These are phyloP conservation scores for Sturnira hondurensis DNA, from an alignment of 2,113 vertebrate species.

Conservation along the genomic window DNA sequence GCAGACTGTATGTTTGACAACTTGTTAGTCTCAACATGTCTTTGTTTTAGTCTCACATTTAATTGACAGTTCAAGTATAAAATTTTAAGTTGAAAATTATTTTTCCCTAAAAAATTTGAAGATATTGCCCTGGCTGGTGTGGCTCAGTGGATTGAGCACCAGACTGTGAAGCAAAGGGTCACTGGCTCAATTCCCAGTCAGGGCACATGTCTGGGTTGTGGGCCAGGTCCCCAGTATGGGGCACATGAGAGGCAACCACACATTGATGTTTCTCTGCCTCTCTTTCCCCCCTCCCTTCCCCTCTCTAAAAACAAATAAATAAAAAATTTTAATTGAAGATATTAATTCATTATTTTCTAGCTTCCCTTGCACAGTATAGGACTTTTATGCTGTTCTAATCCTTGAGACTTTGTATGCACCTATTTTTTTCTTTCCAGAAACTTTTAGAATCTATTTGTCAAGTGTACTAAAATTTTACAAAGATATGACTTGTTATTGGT, in stretches of 20 bases:
- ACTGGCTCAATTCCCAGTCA: too few relatives aligned
- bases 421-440: not conserved
- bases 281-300: too few relatives aligned
- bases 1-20: not conserved
- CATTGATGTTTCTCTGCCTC: too few relatives aligned
- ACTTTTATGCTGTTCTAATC: not conserved
- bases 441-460: not conserved
- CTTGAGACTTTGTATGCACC: not conserved
- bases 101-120: not conserved
- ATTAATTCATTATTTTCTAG: not conserved
- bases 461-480: not conserved
- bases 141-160: too few relatives aligned
- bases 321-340: not conserved
- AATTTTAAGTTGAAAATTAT: slow-evolving; percentile 21
- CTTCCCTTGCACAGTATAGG: not conserved
- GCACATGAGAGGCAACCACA: too few relatives aligned
- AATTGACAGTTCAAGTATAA: not conserved
- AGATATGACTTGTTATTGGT: not conserved
- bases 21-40: not conserved
- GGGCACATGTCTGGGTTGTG: too few relatives aligned
- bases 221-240: too few relatives aligned
- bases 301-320: too few relatives aligned
- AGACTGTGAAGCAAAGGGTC: too few relatives aligned
- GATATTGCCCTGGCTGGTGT: not conserved
- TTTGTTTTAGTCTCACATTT: not conserved